Evolutionary conservation across 2,113 vertebrate species (phyloP), one percentile per base, ranked within the genome.

Genomic region (Trochalopteron elliotii): DNA sequence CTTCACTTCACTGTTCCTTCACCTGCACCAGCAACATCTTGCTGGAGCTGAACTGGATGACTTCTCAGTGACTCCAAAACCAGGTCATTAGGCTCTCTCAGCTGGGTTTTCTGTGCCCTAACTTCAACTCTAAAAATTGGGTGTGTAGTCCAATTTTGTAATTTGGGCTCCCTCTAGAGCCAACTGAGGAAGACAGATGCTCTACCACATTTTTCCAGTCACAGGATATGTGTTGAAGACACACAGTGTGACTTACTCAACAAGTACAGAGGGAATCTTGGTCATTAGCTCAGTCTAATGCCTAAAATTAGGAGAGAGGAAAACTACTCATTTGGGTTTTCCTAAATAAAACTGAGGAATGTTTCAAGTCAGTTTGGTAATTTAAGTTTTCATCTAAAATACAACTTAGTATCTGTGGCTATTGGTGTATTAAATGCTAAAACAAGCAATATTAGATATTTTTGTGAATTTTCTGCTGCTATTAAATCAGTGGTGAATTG

Each of bases 131-230:
- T 68, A 81, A 94, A 86, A 83, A 25, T 6, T 56, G 27, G 55
- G 68, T 21, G 42, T 52, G 28, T 59, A 64, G 49, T 49, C 40
- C 65, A 95, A 79, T 87, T 93, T 95, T 95, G 77, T 96, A 33
- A 95, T 96, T 96, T 94, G 94, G 91, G 93, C 94, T 97, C 95
- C 96, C 96, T 96, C 96, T 97, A 97, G 95, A 96, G 94, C 83
- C 91, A 95, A 2, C n/a, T 59, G 71, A 79, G 28, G 42, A 90
- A 95, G 95, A 81, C 18, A 87, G 42, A 55, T 77, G 44, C 60
- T 83, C 76, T 81, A 56, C 35, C 33, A 75, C 39, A 37, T 90
- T 64, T 86, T 55, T 83, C 64, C 49, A 55, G 44, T 68, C 47
- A 60, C 44, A 55, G 67, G 35, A 52, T 80, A 27, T 0, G 0